Base-by-base conservation (phyloP, 2,113 vertebrate genomes). In the Semicossyphus pulcher region DNA sequence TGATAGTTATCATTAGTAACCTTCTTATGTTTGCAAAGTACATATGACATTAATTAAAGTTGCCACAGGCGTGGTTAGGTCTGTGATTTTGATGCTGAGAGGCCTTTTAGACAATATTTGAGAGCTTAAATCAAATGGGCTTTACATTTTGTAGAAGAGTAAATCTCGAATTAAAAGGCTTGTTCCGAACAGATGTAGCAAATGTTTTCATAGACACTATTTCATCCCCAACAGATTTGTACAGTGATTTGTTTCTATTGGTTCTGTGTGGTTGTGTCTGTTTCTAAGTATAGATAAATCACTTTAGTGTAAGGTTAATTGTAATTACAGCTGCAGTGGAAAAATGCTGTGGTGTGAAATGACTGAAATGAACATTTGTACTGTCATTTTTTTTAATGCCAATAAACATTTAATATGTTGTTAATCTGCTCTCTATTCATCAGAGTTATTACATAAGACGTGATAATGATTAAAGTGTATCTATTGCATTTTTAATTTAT, bases 321-420 rank as follows among this genome's bases (percentile, higher is more conserved):
- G 11, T 29, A 37, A 63, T 63, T 18, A n/a, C 6, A 67, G 12
- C 18, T 11, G 8, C 23, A 57, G 12, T 62, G 15, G 29, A 57
- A 20, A 31, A 47, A 11, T 62, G 29, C 21, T 77, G 31, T 34
- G 28, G 28, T 62, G 2, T 58, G 15, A 76, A 72, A 65, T 54
- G 1, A 25, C 36, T 42, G 5, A 25, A 47, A 59, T 72, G 8
- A 66, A 31, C 3, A 32, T 34, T 32, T 69, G 49, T 64, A 49
- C 28, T 54, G 11, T 45, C 15, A 29, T 45, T 23, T 61, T 23
- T 61, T 76, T 39, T 4, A 49, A 32, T 66, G 10, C 75, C 15
- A 88, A 86, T 88, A 83, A 90, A 39, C n/a, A 51, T 49, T 59
- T 6, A 10, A 15, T 45, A 32, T 65, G 16, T 8, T 7, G 5